These are phyloP conservation scores for Bugulina stolonifera DNA, from an alignment of 2,888 invertebrate species.

Conservation along the genomic window DNA sequence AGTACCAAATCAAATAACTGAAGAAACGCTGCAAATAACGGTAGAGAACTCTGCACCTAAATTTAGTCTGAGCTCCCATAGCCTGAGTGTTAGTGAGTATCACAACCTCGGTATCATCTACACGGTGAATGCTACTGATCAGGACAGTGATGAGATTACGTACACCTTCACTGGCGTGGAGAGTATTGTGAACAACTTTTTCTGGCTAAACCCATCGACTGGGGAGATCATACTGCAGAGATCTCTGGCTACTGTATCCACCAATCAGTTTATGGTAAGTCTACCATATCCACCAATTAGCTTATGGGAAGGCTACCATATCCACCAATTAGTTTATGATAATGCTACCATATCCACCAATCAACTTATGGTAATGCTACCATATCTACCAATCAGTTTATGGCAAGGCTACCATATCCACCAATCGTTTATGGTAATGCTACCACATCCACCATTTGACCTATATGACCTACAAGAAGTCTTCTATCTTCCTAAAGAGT, in stretches of 20 bases:
- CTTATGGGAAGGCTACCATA: too few relatives aligned
- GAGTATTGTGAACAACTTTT: conserved; percentile 32
- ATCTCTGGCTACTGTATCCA: conserved; percentile 34
- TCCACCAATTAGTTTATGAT: too few relatives aligned
- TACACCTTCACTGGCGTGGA: background rate
- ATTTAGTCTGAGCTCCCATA: background rate
- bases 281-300: too few relatives aligned
- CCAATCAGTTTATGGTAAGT: conserved; percentile 31
- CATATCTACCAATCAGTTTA: too few relatives aligned
- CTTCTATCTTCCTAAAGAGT: too few relatives aligned
- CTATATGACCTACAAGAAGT: too few relatives aligned
- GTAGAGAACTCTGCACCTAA: background rate
- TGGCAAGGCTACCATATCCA: too few relatives aligned
- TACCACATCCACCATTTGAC: too few relatives aligned
- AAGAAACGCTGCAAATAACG: background rate
- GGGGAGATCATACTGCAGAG: conserved; percentile 36
- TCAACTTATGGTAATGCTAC: too few relatives aligned
- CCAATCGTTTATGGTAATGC: too few relatives aligned
- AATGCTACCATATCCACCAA: too few relatives aligned
- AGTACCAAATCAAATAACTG: background rate
- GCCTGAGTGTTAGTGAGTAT: background rate
- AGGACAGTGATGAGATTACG: conserved; percentile 10
- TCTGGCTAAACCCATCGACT: conserved; percentile 39
- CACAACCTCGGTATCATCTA: background rate
- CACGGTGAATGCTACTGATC: conserved; percentile 14